A percentile compares a stretch with the other conserved stretches of the same genome.
Conservation (phyloP, 2,888 invertebrate genomes). For the Theretra japonica region DNA sequence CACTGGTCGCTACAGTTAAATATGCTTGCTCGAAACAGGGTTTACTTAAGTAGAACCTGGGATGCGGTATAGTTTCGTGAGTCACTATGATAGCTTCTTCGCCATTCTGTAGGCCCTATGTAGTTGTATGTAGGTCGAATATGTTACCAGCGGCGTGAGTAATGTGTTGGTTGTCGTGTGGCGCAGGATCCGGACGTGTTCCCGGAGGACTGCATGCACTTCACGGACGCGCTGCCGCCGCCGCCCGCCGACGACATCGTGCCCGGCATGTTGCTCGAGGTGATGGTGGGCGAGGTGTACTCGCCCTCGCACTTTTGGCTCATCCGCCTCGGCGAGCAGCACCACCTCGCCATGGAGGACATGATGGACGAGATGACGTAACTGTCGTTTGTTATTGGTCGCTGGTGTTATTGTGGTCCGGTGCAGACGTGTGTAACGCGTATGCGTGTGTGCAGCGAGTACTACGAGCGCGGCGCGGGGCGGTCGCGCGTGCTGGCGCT, state of each 20-base stretch:
- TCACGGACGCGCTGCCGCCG: conserved; percentile 63
- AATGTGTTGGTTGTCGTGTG: background rate
- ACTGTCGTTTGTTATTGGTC: conserved; percentile 40
- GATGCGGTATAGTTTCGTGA: too few species aligned
- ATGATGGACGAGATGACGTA: conserved; percentile 83
- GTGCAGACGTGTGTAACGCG: background rate
- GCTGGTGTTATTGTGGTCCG: background rate
- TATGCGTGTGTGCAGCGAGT: conserved; percentile 50
- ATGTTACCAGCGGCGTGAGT: too few species aligned
- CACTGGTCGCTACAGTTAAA: too few species aligned
- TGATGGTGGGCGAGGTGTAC: conserved; percentile 81
- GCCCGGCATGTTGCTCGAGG: conserved; percentile 65
- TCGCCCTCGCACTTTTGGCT: conserved; percentile 86
- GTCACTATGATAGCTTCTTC: too few species aligned
- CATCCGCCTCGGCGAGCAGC: conserved; percentile 63
- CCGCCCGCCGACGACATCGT: conserved; percentile 46
- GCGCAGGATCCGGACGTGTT: conserved; percentile 74
- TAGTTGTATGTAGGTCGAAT: too few species aligned
- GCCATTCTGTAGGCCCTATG: too few species aligned
- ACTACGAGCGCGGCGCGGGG: conserved; percentile 63
- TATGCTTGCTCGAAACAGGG: too few species aligned
- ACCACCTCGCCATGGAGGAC: conserved; percentile 67
- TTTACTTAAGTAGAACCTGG: background rate
- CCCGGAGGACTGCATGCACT: conserved; percentile 74
- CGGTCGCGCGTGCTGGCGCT: conserved; percentile 55